Conservation (phyloP, 1,140 invertebrate species). For the Hestina assimilis region DNA sequence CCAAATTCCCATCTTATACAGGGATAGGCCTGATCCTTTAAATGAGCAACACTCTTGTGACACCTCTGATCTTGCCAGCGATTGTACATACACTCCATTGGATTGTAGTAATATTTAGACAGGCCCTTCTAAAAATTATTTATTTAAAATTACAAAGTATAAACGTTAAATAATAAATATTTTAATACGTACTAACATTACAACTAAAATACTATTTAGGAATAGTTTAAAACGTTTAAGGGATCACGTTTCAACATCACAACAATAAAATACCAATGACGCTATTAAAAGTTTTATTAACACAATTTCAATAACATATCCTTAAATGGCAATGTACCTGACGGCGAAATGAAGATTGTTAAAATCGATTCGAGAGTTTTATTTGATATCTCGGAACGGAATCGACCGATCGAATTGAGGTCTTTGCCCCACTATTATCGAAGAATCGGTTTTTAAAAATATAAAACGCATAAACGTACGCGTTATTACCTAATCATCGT, state of each 20-base stretch:
- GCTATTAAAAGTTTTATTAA: background rate
- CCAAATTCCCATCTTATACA: too few relatives aligned
- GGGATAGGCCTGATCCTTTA: too few relatives aligned
- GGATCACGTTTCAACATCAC: background rate
- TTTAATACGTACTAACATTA: too few relatives aligned
- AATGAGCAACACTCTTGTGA: too few relatives aligned
- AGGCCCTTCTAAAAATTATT: too few relatives aligned
- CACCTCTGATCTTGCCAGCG: too few relatives aligned
- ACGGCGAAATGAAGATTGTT: background rate
- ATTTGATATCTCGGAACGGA: background rate
- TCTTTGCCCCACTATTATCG: conserved; percentile 1
- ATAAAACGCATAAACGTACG: too few relatives aligned
- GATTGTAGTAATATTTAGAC: too few relatives aligned
- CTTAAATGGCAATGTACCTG: background rate
- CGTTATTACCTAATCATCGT: conserved; percentile 5
- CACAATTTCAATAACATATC: background rate
- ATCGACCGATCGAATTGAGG: background rate
- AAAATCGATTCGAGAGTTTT: background rate
- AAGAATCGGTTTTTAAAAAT: conserved; percentile 1
- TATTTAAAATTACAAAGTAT: too few relatives aligned
- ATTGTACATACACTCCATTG: too few relatives aligned
- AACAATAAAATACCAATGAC: background rate
- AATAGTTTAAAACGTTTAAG: background rate
- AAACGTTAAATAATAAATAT: too few relatives aligned
- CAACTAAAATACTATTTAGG: too few relatives aligned